A percentile compares a stretch with the other conserved stretches of the same genome.
Conservation (phyloP, 2,113 vertebrate genomes). For the Sisor rabdophorus region DNA sequence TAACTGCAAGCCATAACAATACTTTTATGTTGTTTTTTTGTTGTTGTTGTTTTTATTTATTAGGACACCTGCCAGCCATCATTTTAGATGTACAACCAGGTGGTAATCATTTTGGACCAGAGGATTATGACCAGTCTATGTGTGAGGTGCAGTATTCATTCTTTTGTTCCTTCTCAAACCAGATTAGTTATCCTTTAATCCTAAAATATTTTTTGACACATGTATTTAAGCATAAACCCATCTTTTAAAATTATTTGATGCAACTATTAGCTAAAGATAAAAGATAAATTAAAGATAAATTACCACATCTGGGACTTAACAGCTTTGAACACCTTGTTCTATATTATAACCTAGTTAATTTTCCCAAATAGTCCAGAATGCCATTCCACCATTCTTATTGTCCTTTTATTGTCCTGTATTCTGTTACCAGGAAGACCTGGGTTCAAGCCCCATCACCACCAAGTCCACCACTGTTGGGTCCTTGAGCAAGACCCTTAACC, state of each 20-base stretch:
- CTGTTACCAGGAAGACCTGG: too few species aligned
- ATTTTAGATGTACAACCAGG: conserved; percentile 80
- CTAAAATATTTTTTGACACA: background rate
- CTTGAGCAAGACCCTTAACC: too few species aligned
- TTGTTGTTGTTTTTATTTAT: background rate
- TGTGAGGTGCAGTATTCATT: conserved; percentile 72
- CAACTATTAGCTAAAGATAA: too few species aligned
- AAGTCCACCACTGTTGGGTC: too few species aligned
- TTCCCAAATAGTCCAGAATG: too few species aligned
- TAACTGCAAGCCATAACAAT: background rate
- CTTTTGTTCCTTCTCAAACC: background rate
- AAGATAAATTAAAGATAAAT: too few species aligned
- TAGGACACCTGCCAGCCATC: conserved; percentile 52
- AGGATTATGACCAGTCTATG: conserved; percentile 75
- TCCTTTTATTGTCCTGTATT: too few species aligned
- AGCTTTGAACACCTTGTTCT: background rate
- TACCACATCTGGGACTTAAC: background rate
- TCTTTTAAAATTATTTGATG: too few species aligned
- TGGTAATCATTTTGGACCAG: conserved; percentile 76
- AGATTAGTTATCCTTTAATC: conserved; percentile 8
- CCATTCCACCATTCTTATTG: too few species aligned
- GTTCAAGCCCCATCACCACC: too few species aligned
- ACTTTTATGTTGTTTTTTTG: background rate
- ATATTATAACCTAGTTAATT: too few species aligned
- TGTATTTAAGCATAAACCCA: background rate